Evolutionary conservation across 2,797 vertebrate species (phyloP), one percentile per base, ranked within the genome.

Genomic region (Peromyscus aztecus): DNA sequence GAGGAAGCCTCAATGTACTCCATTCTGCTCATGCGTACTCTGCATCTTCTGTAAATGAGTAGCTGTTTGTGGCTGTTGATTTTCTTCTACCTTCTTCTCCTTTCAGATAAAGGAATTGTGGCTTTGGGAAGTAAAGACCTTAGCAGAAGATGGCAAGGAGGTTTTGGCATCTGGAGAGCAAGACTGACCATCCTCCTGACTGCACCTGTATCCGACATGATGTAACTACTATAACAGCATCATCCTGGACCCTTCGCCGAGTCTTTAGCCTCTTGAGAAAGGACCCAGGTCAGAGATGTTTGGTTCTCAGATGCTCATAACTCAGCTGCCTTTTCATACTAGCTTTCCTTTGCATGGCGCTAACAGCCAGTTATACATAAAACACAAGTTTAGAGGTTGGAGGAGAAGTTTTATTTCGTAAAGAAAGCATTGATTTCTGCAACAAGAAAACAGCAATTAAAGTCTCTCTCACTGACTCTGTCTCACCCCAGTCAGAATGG

Each of bases 381-480:
- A 59, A 88, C 43, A 81, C 43, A 59, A 76, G 10, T 46, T 75
- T 63, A 91, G 29, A 90, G 40, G 81, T 82, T 80, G 34, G 78
- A 34, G 31, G 82, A 46, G 90, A 94, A 83, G 29, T 81, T 49
- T 8, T 52, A 75, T 46, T 82, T 80, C 29, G 78, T 83, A 63
- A 87, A 90, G 73, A 29, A 91, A 95, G 67, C 85, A 78, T 65
- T 76, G 40, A 76, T 89, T 89, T 89, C 37, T 59, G 37, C 37
- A 46, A n/a, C 37, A 23, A 73, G 93, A 86, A 65, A 85, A 92
- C 7, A 85, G 43, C 14, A 52, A 67, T 63, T 91, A 43, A 90
- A 97, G 57, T 71, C 27, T 78, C n/a, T 94, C 34, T 95, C 61
- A 49, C 52, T 75, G 57, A 63, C 49, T 89, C 55, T 16, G 31